Percentiles rank a stretch among this genome's conserved stretches.
phyloP scores from a whole-genome alignment of 2,888 invertebrate genomes.

The Diabrotica balteata region DNA sequence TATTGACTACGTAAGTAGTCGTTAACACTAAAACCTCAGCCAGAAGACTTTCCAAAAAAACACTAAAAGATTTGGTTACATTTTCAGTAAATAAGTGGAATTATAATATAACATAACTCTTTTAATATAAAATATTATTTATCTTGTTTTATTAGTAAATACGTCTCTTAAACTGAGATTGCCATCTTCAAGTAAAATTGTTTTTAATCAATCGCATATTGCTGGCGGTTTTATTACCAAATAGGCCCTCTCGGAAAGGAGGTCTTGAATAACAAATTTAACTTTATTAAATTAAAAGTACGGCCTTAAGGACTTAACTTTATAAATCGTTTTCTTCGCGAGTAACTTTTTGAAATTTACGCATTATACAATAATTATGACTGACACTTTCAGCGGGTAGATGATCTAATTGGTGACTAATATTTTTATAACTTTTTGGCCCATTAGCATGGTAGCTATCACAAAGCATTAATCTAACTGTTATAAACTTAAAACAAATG shows the following conservation, averaged over 20 bases:
- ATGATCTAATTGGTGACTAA: no score
- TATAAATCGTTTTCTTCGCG: conserved; percentile 12
- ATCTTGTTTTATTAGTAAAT: conserved; percentile 4
- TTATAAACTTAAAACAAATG: no score
- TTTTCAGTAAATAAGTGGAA: no score
- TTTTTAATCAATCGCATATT: conserved; percentile 43
- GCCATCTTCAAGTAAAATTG: conserved; percentile 46
- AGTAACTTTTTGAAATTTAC: conserved; percentile 15
- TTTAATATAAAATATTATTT: no score
- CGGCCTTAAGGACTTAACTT: conserved; percentile 16
- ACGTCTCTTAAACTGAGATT: conserved; percentile 35
- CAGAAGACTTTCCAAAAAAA: no score
- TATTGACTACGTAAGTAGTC: no score
- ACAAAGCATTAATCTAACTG: no score
- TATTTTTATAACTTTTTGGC: no score
- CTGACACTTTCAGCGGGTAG: background rate
- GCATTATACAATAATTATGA: conserved; percentile 7
- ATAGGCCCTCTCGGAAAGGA: background rate
- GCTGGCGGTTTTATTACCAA: conserved; percentile 32
- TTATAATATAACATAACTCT: no score
- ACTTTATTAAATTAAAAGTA: conserved; percentile 15
- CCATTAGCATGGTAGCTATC: no score
- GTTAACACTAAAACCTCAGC: no score
- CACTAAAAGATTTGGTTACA: no score
- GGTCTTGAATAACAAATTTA: conserved; percentile 15